Conservation (phyloP, 2,888 invertebrate genomes). For the Lymantria dispar region DNA sequence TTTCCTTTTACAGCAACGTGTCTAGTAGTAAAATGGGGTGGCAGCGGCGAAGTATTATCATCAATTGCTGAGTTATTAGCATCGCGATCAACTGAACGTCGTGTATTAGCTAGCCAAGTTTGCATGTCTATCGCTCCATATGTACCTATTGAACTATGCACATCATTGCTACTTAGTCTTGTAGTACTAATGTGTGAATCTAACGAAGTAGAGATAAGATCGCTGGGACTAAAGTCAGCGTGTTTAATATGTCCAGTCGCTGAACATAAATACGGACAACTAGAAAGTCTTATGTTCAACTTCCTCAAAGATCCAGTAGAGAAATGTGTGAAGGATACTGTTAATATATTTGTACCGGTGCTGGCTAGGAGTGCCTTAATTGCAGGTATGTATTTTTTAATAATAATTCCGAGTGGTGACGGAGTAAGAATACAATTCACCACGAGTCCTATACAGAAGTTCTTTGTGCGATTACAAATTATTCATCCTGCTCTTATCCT, state of each 20-base stretch:
- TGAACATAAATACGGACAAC: conserved; percentile 67
- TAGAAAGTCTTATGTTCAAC: conserved; percentile 70
- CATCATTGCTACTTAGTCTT: conserved; percentile 70
- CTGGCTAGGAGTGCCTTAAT: conserved; percentile 69
- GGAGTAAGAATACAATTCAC: too few species aligned
- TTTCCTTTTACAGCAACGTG: conserved; percentile 61
- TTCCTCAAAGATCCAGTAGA: conserved; percentile 68
- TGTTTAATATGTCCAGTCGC: conserved; percentile 70
- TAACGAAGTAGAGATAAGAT: conserved; percentile 63
- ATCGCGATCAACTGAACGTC: conserved; percentile 61
- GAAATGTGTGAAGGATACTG: conserved; percentile 64
- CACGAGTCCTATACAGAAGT: too few species aligned
- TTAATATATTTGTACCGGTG: conserved; percentile 65
- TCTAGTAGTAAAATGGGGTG: conserved; percentile 74
- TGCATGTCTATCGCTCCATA: conserved; percentile 72
- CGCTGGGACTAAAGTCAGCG: conserved; percentile 65
- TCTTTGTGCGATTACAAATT: too few species aligned
- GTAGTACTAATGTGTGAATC: conserved; percentile 76
- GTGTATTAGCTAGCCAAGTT: conserved; percentile 67
- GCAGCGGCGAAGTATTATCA: conserved; percentile 70
- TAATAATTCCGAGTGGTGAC: too few species aligned
- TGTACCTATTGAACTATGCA: conserved; percentile 71
- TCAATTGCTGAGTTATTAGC: conserved; percentile 68
- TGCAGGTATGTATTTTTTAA: conserved; percentile 64
- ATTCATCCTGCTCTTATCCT: too few species aligned